Conservation (phyloP, 2,797 vertebrate genomes). For the Tragelaphus eurycerus region DNA sequence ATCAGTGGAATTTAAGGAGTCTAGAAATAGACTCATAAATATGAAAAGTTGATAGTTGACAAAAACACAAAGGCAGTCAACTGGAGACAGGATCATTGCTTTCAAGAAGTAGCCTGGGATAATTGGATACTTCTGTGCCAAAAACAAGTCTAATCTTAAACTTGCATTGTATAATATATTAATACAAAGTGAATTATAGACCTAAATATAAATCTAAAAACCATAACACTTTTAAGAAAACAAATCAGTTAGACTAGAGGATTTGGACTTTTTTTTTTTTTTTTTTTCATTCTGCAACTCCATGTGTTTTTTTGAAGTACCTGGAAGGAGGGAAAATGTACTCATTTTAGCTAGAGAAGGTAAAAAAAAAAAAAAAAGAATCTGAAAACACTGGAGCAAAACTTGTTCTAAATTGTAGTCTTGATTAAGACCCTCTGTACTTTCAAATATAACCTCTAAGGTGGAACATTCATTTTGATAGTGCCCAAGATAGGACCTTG, state of each 20-base stretch:
- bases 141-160: background rate
- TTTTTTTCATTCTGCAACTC: background rate
- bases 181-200: background rate
- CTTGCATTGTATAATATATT: background rate
- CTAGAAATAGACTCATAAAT: background rate
- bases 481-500: background rate
- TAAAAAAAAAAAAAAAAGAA: background rate
- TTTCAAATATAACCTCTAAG: background rate
- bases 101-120: background rate
- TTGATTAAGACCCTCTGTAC: background rate
- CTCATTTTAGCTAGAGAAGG: background rate
- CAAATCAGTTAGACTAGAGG: background rate
- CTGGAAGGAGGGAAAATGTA: background rate
- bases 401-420: background rate
- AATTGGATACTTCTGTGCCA: background rate
- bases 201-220: background rate
- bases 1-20: background rate
- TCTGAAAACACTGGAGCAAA: background rate
- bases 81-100: background rate
- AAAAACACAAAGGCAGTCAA: background rate
- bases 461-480: background rate
- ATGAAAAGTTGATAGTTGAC: background rate
- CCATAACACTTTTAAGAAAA: background rate
- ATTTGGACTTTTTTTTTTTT: background rate
- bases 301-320: background rate